Conservation (phyloP, 2,888 invertebrate genomes). For the Oscheius onirici region DNA sequence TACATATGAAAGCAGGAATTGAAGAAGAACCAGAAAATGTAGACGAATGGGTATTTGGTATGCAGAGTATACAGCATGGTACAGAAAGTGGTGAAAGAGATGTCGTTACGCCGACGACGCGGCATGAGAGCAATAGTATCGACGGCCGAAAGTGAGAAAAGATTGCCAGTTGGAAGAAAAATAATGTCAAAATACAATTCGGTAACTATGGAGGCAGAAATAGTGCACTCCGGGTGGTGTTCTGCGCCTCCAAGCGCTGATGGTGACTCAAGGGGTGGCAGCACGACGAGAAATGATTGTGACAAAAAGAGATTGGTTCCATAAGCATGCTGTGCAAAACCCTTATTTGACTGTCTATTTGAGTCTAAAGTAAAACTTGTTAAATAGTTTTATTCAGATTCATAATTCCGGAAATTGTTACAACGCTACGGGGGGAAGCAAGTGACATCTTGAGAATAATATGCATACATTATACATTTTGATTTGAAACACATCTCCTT, state of each 20-base stretch:
- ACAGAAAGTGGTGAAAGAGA: neutral
- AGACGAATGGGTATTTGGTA: neutral
- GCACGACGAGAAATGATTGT: neutral
- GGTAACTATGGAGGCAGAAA: neutral
- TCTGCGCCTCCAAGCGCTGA: constrained; percentile 6
- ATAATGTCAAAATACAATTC: neutral
- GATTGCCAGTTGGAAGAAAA: neutral
- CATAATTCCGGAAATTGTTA: too few relatives aligned
- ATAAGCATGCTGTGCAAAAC: too few relatives aligned
- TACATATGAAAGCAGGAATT: constrained; percentile 1
- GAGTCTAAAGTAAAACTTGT: too few relatives aligned
- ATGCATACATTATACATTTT: constrained; percentile 16
- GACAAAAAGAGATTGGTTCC: neutral
- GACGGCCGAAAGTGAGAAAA: neutral
- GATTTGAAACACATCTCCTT: neutral
- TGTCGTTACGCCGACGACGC: neutral
- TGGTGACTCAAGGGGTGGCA: neutral
- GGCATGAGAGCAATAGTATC: too few relatives aligned
- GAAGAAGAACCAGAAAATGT: constrained; percentile 5
- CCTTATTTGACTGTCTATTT: too few relatives aligned
- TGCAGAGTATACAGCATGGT: neutral
- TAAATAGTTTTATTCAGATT: too few relatives aligned
- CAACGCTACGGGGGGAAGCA: neutral
- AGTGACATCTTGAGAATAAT: constrained; percentile 4
- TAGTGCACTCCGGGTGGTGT: neutral